phyloP scores from a whole-genome alignment of 2,888 invertebrate genomes.

The Phalangium opilio region DNA sequence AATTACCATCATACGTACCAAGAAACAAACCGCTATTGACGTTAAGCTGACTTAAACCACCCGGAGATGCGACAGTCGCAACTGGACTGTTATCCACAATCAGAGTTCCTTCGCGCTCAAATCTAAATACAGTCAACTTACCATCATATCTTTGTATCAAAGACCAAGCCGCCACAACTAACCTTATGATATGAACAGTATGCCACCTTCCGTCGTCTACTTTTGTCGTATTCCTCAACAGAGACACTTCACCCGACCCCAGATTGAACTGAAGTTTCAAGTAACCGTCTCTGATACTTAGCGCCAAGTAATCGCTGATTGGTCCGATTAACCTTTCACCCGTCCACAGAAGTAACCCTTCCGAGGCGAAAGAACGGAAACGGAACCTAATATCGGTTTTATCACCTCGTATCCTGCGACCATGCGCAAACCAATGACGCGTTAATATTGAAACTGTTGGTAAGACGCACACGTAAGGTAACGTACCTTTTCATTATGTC shows the following conservation, averaged over 20 bases:
- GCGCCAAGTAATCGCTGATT: slow-evolving; percentile 58
- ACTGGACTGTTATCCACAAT: slow-evolving; percentile 77
- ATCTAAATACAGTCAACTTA: slow-evolving; percentile 5
- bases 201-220: slow-evolving; percentile 84
- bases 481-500: slow-evolving; percentile 63
- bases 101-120: slow-evolving; percentile 62
- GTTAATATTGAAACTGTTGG: too few relatives aligned
- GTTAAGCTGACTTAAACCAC: slow-evolving; percentile 65
- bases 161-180: slow-evolving; percentile 9
- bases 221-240: slow-evolving; percentile 65
- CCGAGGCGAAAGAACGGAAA: slow-evolving; percentile 49
- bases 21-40: slow-evolving; percentile 77
- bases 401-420: slow-evolving; percentile 55
- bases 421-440: too few relatives aligned
- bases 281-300: slow-evolving; percentile 65
- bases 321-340: slow-evolving; percentile 46
- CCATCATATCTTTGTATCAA: too few relatives aligned
- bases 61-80: slow-evolving; percentile 63
- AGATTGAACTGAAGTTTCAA: slow-evolving; percentile 63
- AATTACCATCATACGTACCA: slow-evolving; percentile 44
- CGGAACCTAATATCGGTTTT: slow-evolving; percentile 75
- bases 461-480: background rate
- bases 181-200: slow-evolving; percentile 57
- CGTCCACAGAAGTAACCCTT: slow-evolving; percentile 71
- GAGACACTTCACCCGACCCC: slow-evolving; percentile 69